Evolutionary conservation across 2,797 vertebrate genomes (phyloP).

Genomic region (Bovichtus diacanthus): DNA sequence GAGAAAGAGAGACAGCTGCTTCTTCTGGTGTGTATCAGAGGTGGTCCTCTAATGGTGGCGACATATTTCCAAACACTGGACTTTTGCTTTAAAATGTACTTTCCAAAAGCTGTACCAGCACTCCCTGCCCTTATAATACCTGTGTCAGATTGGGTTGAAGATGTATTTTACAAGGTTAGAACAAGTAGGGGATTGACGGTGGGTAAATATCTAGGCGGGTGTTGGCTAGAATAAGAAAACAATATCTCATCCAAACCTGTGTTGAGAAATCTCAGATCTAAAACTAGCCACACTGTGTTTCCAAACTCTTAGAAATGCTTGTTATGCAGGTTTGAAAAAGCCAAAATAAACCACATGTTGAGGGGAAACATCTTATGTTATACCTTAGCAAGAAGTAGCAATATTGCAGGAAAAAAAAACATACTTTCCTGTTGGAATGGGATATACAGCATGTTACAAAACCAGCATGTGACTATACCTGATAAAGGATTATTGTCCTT

Average conservation of each 20-base stretch:
- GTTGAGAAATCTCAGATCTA: not conserved
- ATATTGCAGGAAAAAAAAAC: not conserved
- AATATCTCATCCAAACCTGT: not conserved
- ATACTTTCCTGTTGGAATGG: not conserved
- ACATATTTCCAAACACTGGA: slow-evolving; percentile 34
- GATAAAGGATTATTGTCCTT: not conserved
- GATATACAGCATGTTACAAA: not conserved
- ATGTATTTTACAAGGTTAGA: not conserved
- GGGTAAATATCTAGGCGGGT: not conserved
- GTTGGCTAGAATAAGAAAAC: not conserved
- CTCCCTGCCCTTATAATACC: not conserved
- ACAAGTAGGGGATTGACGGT: not conserved
- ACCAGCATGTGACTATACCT: not conserved
- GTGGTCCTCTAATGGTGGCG: slow-evolving; percentile 42
- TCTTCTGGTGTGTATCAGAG: slow-evolving; percentile 58
- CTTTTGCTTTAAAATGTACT: slow-evolving; percentile 4
- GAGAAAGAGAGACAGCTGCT: slow-evolving; percentile 71
- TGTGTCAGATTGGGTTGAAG: slow-evolving; percentile 5
- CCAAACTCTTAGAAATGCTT: not conserved
- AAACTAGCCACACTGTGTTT: not conserved
- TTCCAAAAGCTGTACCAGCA: not conserved
- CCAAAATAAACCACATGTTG: not conserved
- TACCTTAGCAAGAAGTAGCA: not conserved
- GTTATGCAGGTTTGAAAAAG: not conserved
- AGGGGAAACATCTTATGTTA: not conserved